These are phyloP conservation scores for Drosophila flavopinicola DNA, from an alignment of 2,888 invertebrate species.

Conservation along the genomic window DNA sequence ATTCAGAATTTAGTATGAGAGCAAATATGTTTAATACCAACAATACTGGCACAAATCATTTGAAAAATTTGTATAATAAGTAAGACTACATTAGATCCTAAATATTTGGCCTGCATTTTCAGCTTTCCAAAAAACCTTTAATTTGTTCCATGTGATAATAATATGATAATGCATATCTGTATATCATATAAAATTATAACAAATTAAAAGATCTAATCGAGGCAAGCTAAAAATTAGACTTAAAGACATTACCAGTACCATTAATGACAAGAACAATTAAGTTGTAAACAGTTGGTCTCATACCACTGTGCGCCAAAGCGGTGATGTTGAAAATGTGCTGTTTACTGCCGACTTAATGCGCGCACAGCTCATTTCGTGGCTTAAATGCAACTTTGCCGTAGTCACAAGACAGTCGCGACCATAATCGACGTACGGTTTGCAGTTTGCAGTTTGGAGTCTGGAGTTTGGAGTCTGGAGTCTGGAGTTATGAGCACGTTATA, in stretches of 20 bases:
- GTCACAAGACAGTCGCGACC: conserved; percentile 46
- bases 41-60: too few species aligned
- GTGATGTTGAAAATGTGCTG: conserved; percentile 58
- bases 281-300: neutral
- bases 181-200: neutral
- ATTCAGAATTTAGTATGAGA: too few species aligned
- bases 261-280: neutral
- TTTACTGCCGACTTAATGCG: conserved; percentile 67
- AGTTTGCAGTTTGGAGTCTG: too few species aligned
- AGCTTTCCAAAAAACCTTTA: too few species aligned
- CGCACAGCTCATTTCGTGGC: conserved; percentile 55
- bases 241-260: neutral
- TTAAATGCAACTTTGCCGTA: conserved; percentile 49
- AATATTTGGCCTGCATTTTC: too few species aligned
- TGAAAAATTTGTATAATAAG: too few species aligned
- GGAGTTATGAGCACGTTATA: conserved; percentile 69
- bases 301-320: conserved; percentile 44
- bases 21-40: too few species aligned
- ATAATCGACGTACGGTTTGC: conserved; percentile 64
- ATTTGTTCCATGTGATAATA: too few species aligned
- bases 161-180: too few species aligned
- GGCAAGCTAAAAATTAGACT: neutral
- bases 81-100: too few species aligned
- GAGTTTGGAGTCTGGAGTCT: too few species aligned
- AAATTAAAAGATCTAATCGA: neutral